phyloP scores from a whole-genome alignment of 2,888 invertebrate genomes.

The Caenorhabditis uteleia region DNA sequence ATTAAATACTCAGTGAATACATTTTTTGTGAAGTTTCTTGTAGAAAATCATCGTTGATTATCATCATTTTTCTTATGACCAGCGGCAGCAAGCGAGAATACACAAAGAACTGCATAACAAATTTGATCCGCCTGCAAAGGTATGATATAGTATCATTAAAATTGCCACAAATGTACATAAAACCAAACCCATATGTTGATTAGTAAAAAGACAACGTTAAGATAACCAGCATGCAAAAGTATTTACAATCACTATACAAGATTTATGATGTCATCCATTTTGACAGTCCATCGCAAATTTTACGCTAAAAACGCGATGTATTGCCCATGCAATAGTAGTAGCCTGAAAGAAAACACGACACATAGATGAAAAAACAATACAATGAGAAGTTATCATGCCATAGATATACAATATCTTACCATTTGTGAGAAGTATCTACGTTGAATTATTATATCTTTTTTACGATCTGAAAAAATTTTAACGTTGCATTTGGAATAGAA shows the following conservation, averaged over 20 bases:
- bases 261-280: too few relatives aligned
- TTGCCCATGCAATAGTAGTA: conserved; percentile 61
- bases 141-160: too few relatives aligned
- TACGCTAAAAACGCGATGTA: conserved; percentile 68
- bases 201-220: not conserved
- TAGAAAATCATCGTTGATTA: conserved; percentile 12
- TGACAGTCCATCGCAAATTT: conserved; percentile 37
- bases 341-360: conserved; percentile 51
- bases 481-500: not conserved
- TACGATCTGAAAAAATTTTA: conserved; percentile 83
- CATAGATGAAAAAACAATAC: not conserved
- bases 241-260: too few relatives aligned
- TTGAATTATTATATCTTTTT: conserved; percentile 92
- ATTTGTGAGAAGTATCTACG: conserved; percentile 96
- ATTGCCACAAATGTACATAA: not conserved
- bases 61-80: conserved; percentile 46
- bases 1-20: too few relatives aligned
- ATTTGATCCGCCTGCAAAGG: conserved; percentile 94
- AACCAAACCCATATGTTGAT: not conserved
- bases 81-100: conserved; percentile 97
- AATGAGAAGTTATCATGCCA: not conserved
- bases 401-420: conserved; percentile 77
- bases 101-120: conserved; percentile 97
- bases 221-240: too few relatives aligned
- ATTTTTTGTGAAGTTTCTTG: too few relatives aligned